Conservation (phyloP, 1,140 invertebrate species). For the Drosophila bifasciata region DNA sequence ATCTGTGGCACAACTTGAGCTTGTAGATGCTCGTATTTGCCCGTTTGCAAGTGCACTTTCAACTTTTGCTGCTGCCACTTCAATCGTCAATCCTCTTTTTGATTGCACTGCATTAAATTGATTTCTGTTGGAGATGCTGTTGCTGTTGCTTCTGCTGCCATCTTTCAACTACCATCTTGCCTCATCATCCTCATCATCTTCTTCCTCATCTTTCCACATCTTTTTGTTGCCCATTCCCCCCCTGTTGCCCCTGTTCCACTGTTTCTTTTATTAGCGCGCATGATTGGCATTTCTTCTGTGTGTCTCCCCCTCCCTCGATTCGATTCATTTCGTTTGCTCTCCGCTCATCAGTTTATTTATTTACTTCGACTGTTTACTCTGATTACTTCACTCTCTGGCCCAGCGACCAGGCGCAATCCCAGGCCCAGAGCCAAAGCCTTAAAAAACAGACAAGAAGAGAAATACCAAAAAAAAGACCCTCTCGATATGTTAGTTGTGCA, state of each 20-base stretch:
- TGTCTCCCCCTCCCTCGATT: slow-evolving; percentile 21
- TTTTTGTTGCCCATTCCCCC: slow-evolving; percentile 13
- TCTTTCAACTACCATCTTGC: slow-evolving; percentile 13
- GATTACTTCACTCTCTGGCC: slow-evolving; percentile 74
- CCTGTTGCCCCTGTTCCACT: slow-evolving; percentile 21
- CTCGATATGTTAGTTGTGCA: not conserved
- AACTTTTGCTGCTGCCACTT: slow-evolving; percentile 54
- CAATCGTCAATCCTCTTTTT: slow-evolving; percentile 67
- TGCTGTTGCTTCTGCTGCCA: not conserved
- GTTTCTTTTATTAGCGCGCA: slow-evolving; percentile 75
- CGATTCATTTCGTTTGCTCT: slow-evolving; percentile 41
- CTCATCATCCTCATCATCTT: slow-evolving; percentile 20
- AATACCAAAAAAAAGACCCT: not conserved
- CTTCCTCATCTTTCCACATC: slow-evolving; percentile 11
- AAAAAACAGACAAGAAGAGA: slow-evolving; percentile 25
- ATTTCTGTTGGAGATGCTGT: slow-evolving; percentile 53
- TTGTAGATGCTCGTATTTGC: slow-evolving; percentile 8
- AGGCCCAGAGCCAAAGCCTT: too few relatives aligned
- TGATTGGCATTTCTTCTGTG: slow-evolving; percentile 73
- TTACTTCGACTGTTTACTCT: slow-evolving; percentile 61
- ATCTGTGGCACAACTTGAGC: slow-evolving; percentile 31
- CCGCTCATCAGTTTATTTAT: slow-evolving; percentile 69
- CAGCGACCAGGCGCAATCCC: not conserved
- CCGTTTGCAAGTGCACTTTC: slow-evolving; percentile 43
- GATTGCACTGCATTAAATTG: slow-evolving; percentile 81